A percentile compares a stretch with the other conserved stretches of the same genome.
Conservation (phyloP, 2,888 invertebrate species). For the Minunthozetes semirufus region DNA sequence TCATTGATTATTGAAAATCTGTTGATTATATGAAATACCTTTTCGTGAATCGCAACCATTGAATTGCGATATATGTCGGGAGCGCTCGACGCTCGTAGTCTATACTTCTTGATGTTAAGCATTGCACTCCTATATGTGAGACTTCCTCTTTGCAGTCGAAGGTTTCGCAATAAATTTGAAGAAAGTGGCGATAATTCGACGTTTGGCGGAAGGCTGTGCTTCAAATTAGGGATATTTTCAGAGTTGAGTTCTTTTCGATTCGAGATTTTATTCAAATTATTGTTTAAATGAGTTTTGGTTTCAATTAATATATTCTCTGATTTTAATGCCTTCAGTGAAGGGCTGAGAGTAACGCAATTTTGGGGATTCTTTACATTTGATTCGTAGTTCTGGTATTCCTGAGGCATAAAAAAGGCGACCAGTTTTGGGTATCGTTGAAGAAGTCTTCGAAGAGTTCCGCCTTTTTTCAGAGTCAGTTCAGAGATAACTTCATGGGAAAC, state of each 20-base stretch:
- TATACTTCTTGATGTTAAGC: constrained; percentile 69
- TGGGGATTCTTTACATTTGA: constrained; percentile 21
- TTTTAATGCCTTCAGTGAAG: neutral
- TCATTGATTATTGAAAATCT: neutral
- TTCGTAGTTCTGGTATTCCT: constrained; percentile 27
- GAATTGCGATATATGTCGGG: constrained; percentile 82
- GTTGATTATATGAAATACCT: constrained; percentile 57
- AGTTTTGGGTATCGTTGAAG: constrained; percentile 68
- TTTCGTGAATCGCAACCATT: constrained; percentile 73
- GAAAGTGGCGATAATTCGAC: constrained; percentile 2
- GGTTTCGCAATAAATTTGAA: constrained; percentile 62
- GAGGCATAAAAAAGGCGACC: constrained; percentile 48
- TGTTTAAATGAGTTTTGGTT: neutral
- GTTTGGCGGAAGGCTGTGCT: neutral
- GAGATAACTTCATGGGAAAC: constrained; percentile 49
- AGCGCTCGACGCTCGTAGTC: constrained; percentile 75
- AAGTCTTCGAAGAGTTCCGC: constrained; percentile 56
- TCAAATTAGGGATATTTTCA: neutral
- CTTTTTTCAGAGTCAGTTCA: constrained; percentile 38
- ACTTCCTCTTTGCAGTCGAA: constrained; percentile 57
- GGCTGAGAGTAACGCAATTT: neutral
- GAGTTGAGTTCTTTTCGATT: neutral
- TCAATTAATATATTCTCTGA: neutral
- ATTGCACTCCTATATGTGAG: constrained; percentile 77
- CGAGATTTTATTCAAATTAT: neutral